Evolutionary conservation across 2,797 vertebrate species (phyloP).

Genomic region (Sebastes itinus): DNA sequence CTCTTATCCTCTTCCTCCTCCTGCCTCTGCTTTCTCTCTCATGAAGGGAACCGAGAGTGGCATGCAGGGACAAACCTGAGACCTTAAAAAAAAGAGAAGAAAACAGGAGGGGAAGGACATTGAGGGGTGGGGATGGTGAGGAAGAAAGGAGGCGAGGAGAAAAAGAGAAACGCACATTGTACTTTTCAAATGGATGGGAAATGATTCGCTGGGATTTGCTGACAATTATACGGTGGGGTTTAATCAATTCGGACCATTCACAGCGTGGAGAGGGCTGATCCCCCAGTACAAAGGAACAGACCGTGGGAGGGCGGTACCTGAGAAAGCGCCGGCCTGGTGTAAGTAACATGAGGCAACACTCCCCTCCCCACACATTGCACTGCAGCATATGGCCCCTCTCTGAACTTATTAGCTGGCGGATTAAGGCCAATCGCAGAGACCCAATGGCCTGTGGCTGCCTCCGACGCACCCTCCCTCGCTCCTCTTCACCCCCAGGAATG

Average conservation of each 20-base stretch:
- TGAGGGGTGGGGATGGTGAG: constrained; percentile 59
- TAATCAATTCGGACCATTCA: constrained; percentile 96
- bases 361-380: constrained; percentile 88
- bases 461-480: constrained; percentile 73
- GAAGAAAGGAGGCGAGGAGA: constrained; percentile 69
- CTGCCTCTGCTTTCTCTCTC: constrained; percentile 59
- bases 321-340: constrained; percentile 93
- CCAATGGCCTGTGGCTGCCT: constrained; percentile 81
- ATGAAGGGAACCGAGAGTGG: constrained; percentile 60
- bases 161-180: constrained; percentile 87
- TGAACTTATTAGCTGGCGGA: constrained; percentile 96
- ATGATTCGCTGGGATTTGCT: constrained; percentile 93
- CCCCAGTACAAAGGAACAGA: constrained; percentile 89
- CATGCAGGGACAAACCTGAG: constrained; percentile 75
- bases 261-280: constrained; percentile 95
- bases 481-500: constrained; percentile 83
- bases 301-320: constrained; percentile 92
- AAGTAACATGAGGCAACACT: constrained; percentile 92
- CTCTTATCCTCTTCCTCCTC: constrained; percentile 65
- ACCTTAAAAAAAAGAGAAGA: constrained; percentile 67
- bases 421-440: constrained; percentile 91
- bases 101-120: constrained; percentile 66
- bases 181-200: constrained; percentile 90
- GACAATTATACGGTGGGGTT: constrained; percentile 92
- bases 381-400: constrained; percentile 95